phyloP scores from a whole-genome alignment of 2,888 invertebrate genomes.

The Malacosoma neustria region DNA sequence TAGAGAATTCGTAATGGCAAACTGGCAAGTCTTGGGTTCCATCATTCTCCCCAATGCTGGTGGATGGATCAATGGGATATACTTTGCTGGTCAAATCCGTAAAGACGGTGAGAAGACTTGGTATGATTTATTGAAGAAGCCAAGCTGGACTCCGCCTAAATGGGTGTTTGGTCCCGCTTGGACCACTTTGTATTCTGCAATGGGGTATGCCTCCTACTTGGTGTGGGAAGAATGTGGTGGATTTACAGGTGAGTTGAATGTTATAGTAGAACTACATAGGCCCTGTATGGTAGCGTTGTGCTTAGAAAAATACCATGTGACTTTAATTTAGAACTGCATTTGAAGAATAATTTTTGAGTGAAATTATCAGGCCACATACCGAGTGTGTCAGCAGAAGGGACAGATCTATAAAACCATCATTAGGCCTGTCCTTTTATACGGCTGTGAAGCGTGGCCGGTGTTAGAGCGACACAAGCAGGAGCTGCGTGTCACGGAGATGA shows the following conservation, averaged over 20 bases:
- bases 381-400: too few species aligned
- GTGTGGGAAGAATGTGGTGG: slow-evolving; percentile 87
- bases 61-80: slow-evolving; percentile 78
- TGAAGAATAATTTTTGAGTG: too few species aligned
- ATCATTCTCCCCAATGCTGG: slow-evolving; percentile 71
- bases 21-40: slow-evolving; percentile 42
- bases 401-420: too few species aligned
- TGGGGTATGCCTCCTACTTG: slow-evolving; percentile 91
- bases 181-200: slow-evolving; percentile 84
- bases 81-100: slow-evolving; percentile 78
- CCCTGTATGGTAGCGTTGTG: too few species aligned
- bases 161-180: slow-evolving; percentile 88
- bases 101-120: slow-evolving; percentile 40
- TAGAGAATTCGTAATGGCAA: slow-evolving; percentile 41
- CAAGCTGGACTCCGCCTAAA: slow-evolving; percentile 86
- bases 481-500: too few species aligned
- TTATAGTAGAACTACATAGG: too few species aligned
- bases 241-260: slow-evolving; percentile 75
- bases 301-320: too few species aligned
- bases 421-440: too few species aligned
- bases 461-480: too few species aligned
- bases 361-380: too few species aligned
- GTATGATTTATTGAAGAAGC: slow-evolving; percentile 70
- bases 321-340: too few species aligned
- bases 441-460: too few species aligned